phyloP scores from a whole-genome alignment of 2,797 vertebrate genomes.

The Cetoscarus ocellatus region DNA sequence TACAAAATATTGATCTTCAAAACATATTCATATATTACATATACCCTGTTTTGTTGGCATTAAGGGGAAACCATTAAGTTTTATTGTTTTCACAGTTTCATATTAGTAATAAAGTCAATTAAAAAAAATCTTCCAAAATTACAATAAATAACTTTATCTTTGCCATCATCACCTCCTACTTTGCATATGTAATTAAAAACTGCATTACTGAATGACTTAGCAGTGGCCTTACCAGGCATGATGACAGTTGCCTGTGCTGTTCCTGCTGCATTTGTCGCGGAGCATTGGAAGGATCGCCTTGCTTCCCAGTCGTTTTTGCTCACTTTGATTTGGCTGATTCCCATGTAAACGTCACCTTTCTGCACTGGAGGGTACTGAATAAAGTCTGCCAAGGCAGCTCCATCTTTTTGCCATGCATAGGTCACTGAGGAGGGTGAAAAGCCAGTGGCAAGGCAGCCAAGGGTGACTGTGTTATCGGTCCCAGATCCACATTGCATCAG shows the following conservation, averaged over 20 bases:
- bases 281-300: conserved; percentile 8
- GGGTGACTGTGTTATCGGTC: conserved; percentile 27
- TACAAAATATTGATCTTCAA: too few species aligned
- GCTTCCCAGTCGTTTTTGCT: conserved; percentile 38
- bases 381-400: conserved; percentile 2
- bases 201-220: not conserved
- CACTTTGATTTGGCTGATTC: conserved; percentile 73
- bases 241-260: rapidly evolving
- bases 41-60: too few species aligned
- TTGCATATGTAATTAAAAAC: not conserved
- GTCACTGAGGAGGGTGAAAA: conserved; percentile 60
- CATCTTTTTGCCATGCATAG: conserved; percentile 58
- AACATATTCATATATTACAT: too few species aligned
- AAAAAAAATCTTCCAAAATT: not conserved
- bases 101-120: too few species aligned
- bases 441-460: conserved; percentile 73
- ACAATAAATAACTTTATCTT: not conserved
- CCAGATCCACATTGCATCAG: conserved; percentile 57
- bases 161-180: not conserved
- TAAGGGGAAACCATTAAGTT: too few species aligned
- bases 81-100: too few species aligned
- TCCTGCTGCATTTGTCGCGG: conserved; percentile 1
- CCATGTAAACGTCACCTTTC: conserved; percentile 1
- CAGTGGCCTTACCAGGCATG: conserved; percentile 37
- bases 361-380: conserved; percentile 72